Conservation (phyloP, 2,797 vertebrate genomes). For the Protosalanx chinensis region DNA sequence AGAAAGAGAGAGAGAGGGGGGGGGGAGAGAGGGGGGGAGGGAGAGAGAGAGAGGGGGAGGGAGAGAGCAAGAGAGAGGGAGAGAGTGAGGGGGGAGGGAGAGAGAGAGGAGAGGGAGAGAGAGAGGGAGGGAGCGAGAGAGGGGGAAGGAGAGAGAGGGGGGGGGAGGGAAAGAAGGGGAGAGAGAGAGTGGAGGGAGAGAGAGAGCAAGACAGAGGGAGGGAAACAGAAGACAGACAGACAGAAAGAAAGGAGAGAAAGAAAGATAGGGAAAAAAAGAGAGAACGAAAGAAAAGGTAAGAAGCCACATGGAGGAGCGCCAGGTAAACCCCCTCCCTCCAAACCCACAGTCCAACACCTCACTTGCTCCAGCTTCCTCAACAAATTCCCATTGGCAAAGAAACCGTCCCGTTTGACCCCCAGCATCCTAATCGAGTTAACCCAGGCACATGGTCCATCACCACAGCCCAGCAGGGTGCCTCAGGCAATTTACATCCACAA, state of each 20-base stretch:
- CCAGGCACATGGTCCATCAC: slow-evolving; percentile 47
- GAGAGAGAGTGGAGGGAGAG: neutral
- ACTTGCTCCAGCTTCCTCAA: neutral
- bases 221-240: too few species aligned
- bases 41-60: neutral
- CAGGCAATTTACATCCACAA: slow-evolving; percentile 30
- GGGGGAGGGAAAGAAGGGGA: neutral
- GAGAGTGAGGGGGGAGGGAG: too few species aligned
- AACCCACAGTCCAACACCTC: slow-evolving; percentile 1
- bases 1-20: too few species aligned
- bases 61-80: neutral
- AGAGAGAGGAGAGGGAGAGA: neutral
- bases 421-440: slow-evolving; percentile 41
- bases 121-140: too few species aligned
- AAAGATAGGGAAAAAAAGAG: neutral
- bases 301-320: neutral
- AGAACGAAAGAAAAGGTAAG: neutral
- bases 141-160: too few species aligned
- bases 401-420: slow-evolving; percentile 16
- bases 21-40: neutral
- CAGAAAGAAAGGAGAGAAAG: neutral
- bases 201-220: too few species aligned
- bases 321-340: neutral
- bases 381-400: neutral
- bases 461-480: slow-evolving; percentile 37